These are phyloP conservation scores for Pteropus alecto DNA, from an alignment of 2,113 vertebrate genomes.

Conservation along the genomic window DNA sequence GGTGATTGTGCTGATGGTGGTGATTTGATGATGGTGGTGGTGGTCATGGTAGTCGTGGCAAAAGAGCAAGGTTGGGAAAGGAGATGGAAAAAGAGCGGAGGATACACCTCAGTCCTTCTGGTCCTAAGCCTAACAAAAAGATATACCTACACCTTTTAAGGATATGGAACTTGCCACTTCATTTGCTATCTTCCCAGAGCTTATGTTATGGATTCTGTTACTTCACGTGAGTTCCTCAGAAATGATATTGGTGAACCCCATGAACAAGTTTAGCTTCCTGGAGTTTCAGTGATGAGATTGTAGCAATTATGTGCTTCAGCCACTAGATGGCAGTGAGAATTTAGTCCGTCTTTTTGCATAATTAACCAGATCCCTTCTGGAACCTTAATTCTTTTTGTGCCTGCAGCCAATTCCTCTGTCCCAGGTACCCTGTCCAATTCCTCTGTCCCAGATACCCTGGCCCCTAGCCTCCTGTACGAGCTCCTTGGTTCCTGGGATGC, in stretches of 20 bases:
- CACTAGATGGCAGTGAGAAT: constrained; percentile 10
- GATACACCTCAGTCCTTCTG: not conserved
- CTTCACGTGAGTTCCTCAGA: not conserved
- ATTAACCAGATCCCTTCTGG: not conserved
- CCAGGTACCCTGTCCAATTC: not conserved
- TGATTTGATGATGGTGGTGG: not conserved
- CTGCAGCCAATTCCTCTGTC: not conserved
- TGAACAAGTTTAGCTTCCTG: not conserved
- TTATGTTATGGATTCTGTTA: not conserved
- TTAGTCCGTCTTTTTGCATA: not conserved
- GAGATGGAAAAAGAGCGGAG: not conserved
- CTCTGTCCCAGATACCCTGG: not conserved
- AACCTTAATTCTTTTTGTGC: not conserved
- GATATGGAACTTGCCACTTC: not conserved
- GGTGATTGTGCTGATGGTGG: not conserved
- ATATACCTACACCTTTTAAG: not conserved
- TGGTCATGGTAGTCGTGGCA: not conserved
- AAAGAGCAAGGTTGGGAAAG: not conserved
- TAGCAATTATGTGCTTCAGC: not conserved
- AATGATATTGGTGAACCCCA: not conserved
- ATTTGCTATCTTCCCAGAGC: not conserved
- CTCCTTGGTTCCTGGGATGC: not conserved
- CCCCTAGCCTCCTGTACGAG: not conserved
- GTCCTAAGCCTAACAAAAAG: not conserved
- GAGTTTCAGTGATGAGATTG: not conserved